These are phyloP conservation scores for Boleophthalmus pectinirostris DNA, from an alignment of 2,113 vertebrate genomes.

Conservation along the genomic window DNA sequence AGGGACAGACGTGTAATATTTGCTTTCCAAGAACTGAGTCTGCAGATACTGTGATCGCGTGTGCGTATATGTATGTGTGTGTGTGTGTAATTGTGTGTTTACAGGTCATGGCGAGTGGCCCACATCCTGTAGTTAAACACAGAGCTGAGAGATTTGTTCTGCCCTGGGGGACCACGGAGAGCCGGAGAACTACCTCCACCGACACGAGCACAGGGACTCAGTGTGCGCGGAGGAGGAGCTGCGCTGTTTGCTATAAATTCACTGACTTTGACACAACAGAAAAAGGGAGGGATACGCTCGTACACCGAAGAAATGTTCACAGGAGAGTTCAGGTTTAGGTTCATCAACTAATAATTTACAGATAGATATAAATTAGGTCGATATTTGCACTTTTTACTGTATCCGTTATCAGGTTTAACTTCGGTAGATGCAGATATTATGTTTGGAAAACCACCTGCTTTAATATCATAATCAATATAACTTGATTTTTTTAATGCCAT, in stretches of 20 bases:
- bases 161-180: not conserved
- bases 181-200: slow-evolving; percentile 1
- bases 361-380: no score
- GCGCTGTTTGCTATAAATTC: not conserved
- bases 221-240: not conserved
- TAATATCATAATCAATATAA: no score
- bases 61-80: not conserved
- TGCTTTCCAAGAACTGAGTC: not conserved
- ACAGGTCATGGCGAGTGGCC: not conserved
- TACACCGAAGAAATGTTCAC: not conserved
- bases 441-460: no score
- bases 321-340: no score
- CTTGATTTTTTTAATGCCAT: no score
- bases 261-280: not conserved
- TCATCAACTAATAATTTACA: no score
- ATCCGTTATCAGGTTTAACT: no score
- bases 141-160: not conserved
- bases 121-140: no score
- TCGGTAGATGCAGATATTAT: no score
- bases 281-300: not conserved
- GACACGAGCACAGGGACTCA: not conserved
- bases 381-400: no score
- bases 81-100: not conserved
- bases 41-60: not conserved
- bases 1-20: not conserved